Base-by-base conservation (phyloP, 2,888 invertebrate genomes). In the Orchestes rusci region DNA sequence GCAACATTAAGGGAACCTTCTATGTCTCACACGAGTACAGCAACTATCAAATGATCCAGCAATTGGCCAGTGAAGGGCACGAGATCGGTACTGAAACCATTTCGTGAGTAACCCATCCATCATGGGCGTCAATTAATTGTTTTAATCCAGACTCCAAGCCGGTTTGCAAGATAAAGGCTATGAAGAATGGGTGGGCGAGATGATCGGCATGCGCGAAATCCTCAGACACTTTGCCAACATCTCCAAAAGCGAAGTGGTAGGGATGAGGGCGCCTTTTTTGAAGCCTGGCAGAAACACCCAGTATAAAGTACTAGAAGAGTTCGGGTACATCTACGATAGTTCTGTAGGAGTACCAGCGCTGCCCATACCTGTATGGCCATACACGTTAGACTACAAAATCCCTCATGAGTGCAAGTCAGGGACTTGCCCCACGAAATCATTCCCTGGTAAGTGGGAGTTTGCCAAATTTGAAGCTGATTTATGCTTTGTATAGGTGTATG, bases 201-300 rank as follows among this genome's bases (percentile, higher is more conserved):
- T 91, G 88, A 85, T 92, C 57, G 91, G 91, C 37, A 91, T 92
- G 91, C 76, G 90, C 51, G 89, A 90, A 67, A 89, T 92, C 57
- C 72, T 92, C 16, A 76, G 77, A 51, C 79, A 81, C 61, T 90
- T 91, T 63, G 76, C 90, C 7, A 90, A 90, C 67, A 77, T 92
- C 48, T 81, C 87, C 10, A 79, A 79, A 37, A 79, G 79, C 40
- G 90, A 91, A 61, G 79, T 92, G 28, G 84, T 88, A 20, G 92
- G 92, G 37, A 81, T 91, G 73, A 73, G 92, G 59, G 91, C 89
- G 7, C 92, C 92, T 2, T 91, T 87, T 70, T 72, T 92, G 47
- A 92, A 91, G 64, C 91, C 92, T n/a, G 92, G 92, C 44, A 77
- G 89, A 58, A 92, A 92, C 62, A 87, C 90, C 1, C 92, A 92